These are phyloP conservation scores for Hypocryptadius cinnamomeus DNA, from an alignment of 2,113 vertebrate genomes.

Conservation along the genomic window DNA sequence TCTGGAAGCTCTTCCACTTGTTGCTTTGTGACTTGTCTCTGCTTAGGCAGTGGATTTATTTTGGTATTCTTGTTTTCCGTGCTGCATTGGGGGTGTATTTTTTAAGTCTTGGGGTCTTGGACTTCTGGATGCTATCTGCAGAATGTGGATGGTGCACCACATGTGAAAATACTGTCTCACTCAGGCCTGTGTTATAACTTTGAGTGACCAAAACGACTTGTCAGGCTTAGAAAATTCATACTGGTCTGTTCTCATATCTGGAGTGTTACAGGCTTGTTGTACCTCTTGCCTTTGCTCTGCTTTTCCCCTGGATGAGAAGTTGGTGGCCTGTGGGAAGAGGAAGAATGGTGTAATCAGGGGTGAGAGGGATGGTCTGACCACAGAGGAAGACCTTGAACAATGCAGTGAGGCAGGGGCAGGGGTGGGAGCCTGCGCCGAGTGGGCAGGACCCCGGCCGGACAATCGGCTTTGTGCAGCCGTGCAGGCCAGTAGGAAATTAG, in stretches of 20 bases:
- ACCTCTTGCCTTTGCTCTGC: background rate
- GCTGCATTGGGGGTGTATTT: background rate
- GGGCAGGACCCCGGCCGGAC: conserved; percentile 23
- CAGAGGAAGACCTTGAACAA: conserved; percentile 32
- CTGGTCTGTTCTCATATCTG: accelerated
- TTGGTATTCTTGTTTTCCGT: background rate
- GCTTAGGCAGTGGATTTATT: background rate
- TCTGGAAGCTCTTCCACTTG: background rate
- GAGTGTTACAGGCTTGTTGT: background rate
- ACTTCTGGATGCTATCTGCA: background rate
- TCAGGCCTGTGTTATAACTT: background rate
- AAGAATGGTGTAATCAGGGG: background rate
- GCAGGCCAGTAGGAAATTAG: conserved; percentile 55
- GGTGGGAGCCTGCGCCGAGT: background rate
- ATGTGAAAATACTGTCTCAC: background rate
- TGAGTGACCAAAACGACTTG: background rate
- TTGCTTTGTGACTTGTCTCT: background rate
- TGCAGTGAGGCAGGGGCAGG: conserved; percentile 17
- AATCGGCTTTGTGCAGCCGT: conserved; percentile 13
- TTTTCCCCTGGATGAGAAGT: background rate
- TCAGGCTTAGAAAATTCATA: background rate
- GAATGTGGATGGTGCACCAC: background rate
- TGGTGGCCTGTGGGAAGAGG: background rate
- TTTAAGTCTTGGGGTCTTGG: background rate
- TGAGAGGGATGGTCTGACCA: background rate